These are phyloP conservation scores for Aphis craccivora DNA, from an alignment of 1,140 invertebrate species.

Conservation along the genomic window DNA sequence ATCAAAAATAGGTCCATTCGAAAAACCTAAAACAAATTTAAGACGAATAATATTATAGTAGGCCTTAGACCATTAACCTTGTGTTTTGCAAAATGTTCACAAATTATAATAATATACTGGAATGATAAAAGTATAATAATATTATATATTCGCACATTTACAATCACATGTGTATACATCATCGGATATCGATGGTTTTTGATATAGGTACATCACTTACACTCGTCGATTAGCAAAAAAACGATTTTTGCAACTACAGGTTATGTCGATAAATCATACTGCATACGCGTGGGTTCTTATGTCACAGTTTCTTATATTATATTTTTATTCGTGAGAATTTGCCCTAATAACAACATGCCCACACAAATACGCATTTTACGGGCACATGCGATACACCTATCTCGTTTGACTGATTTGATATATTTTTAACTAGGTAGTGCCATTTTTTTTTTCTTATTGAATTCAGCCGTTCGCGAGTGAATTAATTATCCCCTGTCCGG, in stretches of 20 bases:
- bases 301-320: background rate
- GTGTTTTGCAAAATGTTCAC: background rate
- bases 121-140: background rate
- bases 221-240: background rate
- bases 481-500: background rate
- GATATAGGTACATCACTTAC: background rate
- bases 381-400: background rate
- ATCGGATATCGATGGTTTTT: background rate
- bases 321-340: background rate
- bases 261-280: background rate
- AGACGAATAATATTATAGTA: too few species aligned
- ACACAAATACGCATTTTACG: background rate
- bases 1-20: background rate
- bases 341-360: background rate
- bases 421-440: background rate
- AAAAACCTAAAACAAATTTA: background rate
- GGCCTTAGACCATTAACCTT: too few species aligned
- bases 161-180: background rate
- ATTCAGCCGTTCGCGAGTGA: background rate
- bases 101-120: background rate
- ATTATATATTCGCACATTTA: background rate
- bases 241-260: background rate
- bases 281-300: background rate
- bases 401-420: background rate
- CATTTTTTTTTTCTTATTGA: background rate